Evolutionary conservation across 2,113 vertebrate species (phyloP).

Genomic region (Pedionomus torquatus): DNA sequence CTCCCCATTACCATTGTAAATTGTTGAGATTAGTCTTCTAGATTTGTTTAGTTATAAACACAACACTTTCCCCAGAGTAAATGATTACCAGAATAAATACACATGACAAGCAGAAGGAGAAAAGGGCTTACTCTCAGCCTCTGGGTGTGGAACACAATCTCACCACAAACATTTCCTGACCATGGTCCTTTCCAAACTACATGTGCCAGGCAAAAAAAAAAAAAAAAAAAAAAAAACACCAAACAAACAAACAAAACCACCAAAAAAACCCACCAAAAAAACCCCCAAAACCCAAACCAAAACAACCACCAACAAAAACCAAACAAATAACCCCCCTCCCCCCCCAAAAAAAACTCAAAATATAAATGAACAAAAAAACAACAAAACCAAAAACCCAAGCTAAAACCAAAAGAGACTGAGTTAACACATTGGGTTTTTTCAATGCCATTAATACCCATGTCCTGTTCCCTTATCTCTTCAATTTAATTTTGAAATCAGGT

Average conservation of each 20-base stretch:
- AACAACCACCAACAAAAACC: too few relatives aligned
- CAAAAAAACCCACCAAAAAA: too few relatives aligned
- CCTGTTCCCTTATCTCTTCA: neutral
- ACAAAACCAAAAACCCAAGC: neutral
- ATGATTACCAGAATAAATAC: constrained; percentile 40
- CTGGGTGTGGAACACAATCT: neutral
- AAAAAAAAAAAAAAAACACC: neutral
- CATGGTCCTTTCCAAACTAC: neutral
- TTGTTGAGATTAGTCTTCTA: neutral
- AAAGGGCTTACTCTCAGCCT: neutral
- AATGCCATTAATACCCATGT: neutral
- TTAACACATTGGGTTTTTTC: neutral
- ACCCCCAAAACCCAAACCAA: too few relatives aligned
- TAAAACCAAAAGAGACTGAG: neutral
- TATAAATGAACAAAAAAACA: too few relatives aligned
- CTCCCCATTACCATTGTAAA: neutral
- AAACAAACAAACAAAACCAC: too few relatives aligned
- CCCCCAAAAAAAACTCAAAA: too few relatives aligned
- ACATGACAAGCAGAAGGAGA: neutral
- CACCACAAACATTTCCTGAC: neutral
- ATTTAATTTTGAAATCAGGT: neutral
- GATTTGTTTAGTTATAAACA: neutral
- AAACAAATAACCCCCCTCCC: too few relatives aligned
- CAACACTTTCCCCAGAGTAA: constrained; percentile 14
- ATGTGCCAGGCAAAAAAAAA: neutral